A percentile compares a stretch with the other conserved stretches of the same genome.
phyloP scores from a whole-genome alignment of 2,888 invertebrate species.

The Drosophila setosimentum region DNA sequence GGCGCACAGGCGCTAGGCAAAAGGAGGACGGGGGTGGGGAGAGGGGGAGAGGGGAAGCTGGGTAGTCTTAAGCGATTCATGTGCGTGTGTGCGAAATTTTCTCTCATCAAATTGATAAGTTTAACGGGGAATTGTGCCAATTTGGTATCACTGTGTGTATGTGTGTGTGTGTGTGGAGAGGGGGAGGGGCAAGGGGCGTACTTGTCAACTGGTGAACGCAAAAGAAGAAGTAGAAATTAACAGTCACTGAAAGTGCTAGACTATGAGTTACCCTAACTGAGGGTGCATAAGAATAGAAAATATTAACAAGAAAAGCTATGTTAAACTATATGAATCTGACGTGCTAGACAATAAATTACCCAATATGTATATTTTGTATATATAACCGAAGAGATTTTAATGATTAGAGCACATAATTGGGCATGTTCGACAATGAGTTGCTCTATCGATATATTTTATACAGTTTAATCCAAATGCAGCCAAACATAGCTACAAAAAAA shows the following conservation, averaged over 20 bases:
- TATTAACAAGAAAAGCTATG: neutral
- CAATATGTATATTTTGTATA: neutral
- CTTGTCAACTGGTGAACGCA: slow-evolving; percentile 60
- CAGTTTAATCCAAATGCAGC: neutral
- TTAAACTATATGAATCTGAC: neutral
- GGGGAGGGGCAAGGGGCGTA: slow-evolving; percentile 35
- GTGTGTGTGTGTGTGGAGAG: slow-evolving; percentile 2
- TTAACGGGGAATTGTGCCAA: slow-evolving; percentile 80
- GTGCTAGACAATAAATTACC: neutral
- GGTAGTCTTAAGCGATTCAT: slow-evolving; percentile 27
- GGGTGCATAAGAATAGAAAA: neutral
- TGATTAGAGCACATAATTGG: neutral
- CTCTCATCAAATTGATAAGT: slow-evolving; percentile 78
- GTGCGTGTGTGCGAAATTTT: slow-evolving; percentile 41
- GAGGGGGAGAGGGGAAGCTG: no score
- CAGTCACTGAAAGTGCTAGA: neutral
- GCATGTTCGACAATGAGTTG: neutral
- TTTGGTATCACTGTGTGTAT: slow-evolving; percentile 49
- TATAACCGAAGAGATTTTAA: neutral
- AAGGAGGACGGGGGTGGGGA: neutral
- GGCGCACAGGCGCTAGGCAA: neutral
- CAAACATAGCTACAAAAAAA: no score
- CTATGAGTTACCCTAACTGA: slow-evolving; percentile 5
- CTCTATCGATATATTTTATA: neutral
- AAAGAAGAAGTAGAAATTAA: slow-evolving; percentile 5